Percentiles rank a stretch among this genome's conserved stretches.
These are phyloP conservation scores for Erpetoichthys calabaricus DNA, from an alignment of 2,797 vertebrate genomes.

Conservation along the genomic window DNA sequence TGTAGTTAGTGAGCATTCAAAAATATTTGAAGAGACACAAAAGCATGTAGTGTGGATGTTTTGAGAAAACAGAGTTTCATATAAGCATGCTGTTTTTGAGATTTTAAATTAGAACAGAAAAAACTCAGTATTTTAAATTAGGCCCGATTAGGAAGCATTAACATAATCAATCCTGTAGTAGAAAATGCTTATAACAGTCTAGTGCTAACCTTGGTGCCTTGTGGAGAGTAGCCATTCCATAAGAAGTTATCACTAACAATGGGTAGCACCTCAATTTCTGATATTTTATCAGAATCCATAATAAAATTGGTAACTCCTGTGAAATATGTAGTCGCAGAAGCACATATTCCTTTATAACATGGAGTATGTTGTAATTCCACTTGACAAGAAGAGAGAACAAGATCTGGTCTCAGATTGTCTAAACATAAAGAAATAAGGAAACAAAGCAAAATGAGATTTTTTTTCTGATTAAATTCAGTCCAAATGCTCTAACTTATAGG, in stretches of 20 bases:
- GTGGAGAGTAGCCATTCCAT: conserved; percentile 67
- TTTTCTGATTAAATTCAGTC: no score
- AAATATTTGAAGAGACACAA: no score
- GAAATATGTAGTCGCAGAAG: conserved; percentile 48
- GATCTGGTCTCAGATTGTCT: conserved; percentile 43
- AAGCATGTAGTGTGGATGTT: no score
- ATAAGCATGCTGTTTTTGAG: no score
- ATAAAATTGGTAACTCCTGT: conserved; percentile 60
- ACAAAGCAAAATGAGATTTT: background rate
- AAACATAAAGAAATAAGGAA: conserved; percentile 37
- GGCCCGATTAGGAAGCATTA: no score
- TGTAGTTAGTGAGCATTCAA: no score
- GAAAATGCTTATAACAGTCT: no score
- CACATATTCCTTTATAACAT: conserved; percentile 52
- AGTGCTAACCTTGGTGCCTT: conserved; percentile 49
- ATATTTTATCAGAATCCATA: conserved; percentile 55
- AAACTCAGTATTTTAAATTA: no score
- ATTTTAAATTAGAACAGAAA: no score
- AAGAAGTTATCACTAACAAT: conserved; percentile 54
- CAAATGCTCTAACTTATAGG: no score
- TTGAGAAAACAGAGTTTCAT: no score
- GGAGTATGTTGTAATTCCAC: conserved; percentile 46
- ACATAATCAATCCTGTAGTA: no score
- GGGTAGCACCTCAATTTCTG: conserved; percentile 49
- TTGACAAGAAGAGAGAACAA: conserved; percentile 69